These are phyloP conservation scores for Montipora efflorescens DNA, from an alignment of 64 coral and sea anemone species.

Conservation along the genomic window DNA sequence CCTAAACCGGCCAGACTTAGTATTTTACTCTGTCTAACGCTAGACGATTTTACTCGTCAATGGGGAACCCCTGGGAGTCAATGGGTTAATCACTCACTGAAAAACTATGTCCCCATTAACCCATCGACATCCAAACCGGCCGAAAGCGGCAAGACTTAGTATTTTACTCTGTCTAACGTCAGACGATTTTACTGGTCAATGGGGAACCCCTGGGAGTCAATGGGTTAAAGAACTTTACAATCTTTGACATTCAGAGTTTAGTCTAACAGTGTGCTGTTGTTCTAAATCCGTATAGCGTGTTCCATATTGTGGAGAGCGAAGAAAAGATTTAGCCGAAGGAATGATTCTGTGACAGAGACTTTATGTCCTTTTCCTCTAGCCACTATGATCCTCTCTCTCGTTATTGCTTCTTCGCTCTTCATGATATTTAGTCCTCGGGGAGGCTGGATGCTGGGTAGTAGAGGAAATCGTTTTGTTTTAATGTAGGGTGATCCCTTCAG, in stretches of 20 bases:
- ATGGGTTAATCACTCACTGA: too few species aligned
- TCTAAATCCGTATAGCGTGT: background rate
- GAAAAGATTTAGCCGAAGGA: background rate
- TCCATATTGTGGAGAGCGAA: background rate
- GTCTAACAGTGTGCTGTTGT: background rate
- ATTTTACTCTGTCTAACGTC: too few species aligned
- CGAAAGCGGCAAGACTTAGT: too few species aligned
- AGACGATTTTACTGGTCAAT: too few species aligned
- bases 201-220: too few species aligned
- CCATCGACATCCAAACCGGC: too few species aligned
- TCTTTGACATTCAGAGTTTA: background rate
- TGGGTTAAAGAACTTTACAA: background rate
- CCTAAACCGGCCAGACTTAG: too few species aligned
- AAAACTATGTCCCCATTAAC: too few species aligned
- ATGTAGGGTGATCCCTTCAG: conserved; percentile 32
- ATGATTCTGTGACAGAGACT: background rate
- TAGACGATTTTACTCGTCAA: too few species aligned
- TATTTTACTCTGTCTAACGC: too few species aligned
- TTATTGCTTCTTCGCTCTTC: background rate
- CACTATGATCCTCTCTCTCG: background rate
- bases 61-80: too few species aligned
- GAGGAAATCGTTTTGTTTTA: background rate
- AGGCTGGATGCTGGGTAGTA: background rate
- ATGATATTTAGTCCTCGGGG: background rate
- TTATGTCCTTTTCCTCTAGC: too few species aligned